Conservation (phyloP, 2,797 vertebrate species). For the Leptodactylus fallax region DNA sequence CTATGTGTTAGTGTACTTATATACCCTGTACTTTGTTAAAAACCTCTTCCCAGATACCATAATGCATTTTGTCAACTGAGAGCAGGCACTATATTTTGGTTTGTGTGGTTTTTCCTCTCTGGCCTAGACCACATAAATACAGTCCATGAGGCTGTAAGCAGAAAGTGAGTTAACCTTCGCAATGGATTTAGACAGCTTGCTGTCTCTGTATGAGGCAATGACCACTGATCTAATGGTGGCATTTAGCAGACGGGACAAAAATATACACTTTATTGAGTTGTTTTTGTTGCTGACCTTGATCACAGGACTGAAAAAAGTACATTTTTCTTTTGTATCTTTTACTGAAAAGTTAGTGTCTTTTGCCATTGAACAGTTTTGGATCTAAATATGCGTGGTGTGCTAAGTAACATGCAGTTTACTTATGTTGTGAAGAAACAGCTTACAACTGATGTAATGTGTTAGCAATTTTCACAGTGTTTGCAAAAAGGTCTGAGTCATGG, state of each 20-base stretch:
- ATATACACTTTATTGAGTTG: neutral
- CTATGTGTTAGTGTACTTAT: constrained; percentile 39
- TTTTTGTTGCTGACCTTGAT: neutral
- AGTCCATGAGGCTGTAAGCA: constrained; percentile 26
- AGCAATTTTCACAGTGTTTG: neutral
- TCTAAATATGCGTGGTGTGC: neutral
- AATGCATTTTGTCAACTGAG: constrained; percentile 47
- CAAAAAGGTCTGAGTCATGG: neutral
- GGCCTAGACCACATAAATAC: constrained; percentile 55
- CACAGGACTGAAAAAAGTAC: too few species aligned
- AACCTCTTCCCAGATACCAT: constrained; percentile 46
- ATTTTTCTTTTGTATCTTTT: neutral
- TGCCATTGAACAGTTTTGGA: neutral
- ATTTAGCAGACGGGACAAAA: constrained; percentile 11
- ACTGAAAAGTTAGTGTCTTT: neutral
- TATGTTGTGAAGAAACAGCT: neutral
- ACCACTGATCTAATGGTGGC: neutral
- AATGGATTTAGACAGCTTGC: constrained; percentile 8
- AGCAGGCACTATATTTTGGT: constrained; percentile 43
- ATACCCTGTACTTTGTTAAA: constrained; percentile 54
- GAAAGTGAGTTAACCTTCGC: constrained; percentile 13
- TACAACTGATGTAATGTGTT: neutral
- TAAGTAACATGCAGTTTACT: too few species aligned
- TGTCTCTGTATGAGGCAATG: neutral
- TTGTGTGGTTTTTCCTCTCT: constrained; percentile 51